Evolutionary conservation across 2,113 vertebrate species (phyloP), one percentile per base, ranked within the genome.

Genomic region (Sprattus sprattus): DNA sequence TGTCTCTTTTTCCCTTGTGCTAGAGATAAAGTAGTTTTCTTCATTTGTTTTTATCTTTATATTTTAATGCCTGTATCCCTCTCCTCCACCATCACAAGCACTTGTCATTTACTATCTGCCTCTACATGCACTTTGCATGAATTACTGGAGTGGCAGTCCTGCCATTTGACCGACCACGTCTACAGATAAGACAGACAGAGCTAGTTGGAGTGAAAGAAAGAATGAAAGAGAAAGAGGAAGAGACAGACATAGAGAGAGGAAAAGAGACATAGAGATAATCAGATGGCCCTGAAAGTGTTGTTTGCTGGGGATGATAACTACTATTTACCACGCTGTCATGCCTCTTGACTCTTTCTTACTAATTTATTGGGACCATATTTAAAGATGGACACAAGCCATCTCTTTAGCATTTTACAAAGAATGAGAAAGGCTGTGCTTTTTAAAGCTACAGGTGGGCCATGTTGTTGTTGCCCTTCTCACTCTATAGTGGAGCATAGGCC

Each of bases 181-280:
- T 11, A 3, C 64, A 71, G 64, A 71, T 71, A 71, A 71, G 25
- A 47, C 83, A 84, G 84, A 81, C 10, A 39, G 32, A 32, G 6
- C 39, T 1, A 39, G 39, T 39, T 39, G 39, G 39, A 39, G 39
- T 39, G 9, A 15, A 78, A 45, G 28, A 13, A 78, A 25, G 32
- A 47, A 13, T 60, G 52, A 5, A 25, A n/a, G 82, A 85, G 64
- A 89, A 64, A 44, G 75, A 49, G 52, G 45, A 45, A 80, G 50
- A 82, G 87, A 54, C 39, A 39, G 50, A 49, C 18, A 49, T 82
- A 28, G 82, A 82, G 85, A 78, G 0, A 84, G 60, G 67, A 32
- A 60, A 81, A 22, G 46, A 81, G 32, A 57, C 85, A 85, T 85
- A 45, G 80, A 89, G 90, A 82, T 81, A n/a, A n/a, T 15, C 75